These are phyloP conservation scores for Cryptops parisi DNA, from an alignment of 2,888 invertebrate genomes.

Conservation along the genomic window DNA sequence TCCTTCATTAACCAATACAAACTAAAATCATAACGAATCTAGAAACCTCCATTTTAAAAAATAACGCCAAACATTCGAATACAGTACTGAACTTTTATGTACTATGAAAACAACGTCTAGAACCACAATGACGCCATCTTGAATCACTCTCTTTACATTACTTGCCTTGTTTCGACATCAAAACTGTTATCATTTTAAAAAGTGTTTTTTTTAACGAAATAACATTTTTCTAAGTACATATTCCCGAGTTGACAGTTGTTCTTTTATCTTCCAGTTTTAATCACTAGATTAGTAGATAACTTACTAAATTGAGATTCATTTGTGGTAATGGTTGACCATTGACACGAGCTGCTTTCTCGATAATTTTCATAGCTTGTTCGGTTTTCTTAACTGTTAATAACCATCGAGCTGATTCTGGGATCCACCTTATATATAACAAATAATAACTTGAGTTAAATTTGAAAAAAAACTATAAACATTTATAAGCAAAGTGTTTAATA, in stretches of 20 bases:
- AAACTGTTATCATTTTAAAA: too few species aligned
- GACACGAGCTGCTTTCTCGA: neutral
- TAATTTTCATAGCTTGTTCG: conserved; percentile 5
- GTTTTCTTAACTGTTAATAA: neutral
- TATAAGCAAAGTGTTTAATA: too few species aligned
- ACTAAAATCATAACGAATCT: neutral
- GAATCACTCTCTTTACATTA: too few species aligned
- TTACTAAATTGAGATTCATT: neutral
- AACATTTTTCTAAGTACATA: too few species aligned
- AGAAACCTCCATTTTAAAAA: neutral
- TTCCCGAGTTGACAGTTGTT: too few species aligned
- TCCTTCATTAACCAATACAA: neutral
- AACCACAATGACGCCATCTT: too few species aligned
- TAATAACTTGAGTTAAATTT: neutral
- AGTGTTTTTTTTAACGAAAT: too few species aligned
- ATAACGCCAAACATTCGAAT: too few species aligned
- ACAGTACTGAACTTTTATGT: too few species aligned
- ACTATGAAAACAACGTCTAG: too few species aligned
- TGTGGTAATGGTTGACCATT: neutral
- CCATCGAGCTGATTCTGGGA: conserved; percentile 12
- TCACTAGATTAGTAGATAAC: neutral
- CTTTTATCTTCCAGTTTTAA: neutral
- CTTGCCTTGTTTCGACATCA: too few species aligned
- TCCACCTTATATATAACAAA: neutral
- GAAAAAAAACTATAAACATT: neutral